Evolutionary conservation across 2,113 vertebrate genomes (phyloP).

Genomic region (Maylandia zebra): DNA sequence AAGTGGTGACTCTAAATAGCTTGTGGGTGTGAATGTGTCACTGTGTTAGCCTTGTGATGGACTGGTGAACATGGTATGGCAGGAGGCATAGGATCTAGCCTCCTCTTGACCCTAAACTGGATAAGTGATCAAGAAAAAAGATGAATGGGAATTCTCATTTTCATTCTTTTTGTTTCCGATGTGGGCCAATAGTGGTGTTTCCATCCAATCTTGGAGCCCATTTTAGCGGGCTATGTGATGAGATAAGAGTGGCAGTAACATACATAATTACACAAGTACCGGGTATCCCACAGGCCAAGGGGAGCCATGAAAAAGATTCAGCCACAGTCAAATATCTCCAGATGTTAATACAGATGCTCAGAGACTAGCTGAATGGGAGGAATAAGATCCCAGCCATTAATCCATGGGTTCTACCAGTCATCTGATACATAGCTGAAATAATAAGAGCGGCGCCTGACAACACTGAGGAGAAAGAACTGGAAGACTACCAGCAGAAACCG

Average conservation of each 20-base stretch:
- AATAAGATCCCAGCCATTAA: neutral
- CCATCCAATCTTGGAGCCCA: neutral
- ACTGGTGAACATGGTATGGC: neutral
- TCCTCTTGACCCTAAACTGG: neutral
- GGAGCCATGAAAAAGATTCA: neutral
- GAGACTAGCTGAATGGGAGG: neutral
- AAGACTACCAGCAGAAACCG: neutral
- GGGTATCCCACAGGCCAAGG: neutral
- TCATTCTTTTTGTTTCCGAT: neutral
- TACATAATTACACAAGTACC: neutral
- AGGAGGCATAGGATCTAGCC: neutral
- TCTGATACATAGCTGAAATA: neutral
- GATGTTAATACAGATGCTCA: accelerated
- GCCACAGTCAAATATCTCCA: neutral
- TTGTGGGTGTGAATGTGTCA: neutral
- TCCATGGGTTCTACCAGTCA: neutral
- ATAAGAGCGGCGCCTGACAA: neutral
- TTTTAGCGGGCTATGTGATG: neutral
- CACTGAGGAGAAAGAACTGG: neutral
- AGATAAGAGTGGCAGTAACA: neutral
- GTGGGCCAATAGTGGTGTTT: neutral
- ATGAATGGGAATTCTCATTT: neutral
- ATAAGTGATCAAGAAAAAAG: neutral
- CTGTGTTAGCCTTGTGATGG: neutral
- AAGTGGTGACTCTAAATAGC: neutral